phyloP scores from a whole-genome alignment of 2,888 invertebrate genomes.

The Sinohyriopsis cumingii region DNA sequence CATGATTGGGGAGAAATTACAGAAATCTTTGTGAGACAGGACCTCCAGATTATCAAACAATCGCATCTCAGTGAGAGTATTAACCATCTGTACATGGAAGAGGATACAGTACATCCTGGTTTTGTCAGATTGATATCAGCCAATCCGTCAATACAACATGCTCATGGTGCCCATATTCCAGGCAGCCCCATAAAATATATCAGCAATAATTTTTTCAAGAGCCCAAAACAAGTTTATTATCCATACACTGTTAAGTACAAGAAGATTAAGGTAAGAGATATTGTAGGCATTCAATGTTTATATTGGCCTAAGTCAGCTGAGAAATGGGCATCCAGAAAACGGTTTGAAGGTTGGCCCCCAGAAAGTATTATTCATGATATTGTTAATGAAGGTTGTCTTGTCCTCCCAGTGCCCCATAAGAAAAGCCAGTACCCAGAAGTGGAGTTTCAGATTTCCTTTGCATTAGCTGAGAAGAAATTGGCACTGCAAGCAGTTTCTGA shows the following conservation, averaged over 20 bases:
- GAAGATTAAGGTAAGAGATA: neutral
- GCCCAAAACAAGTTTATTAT: too few relatives aligned
- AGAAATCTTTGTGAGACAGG: too few relatives aligned
- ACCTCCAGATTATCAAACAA: too few relatives aligned
- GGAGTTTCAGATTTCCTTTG: constrained; percentile 40
- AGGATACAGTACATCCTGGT: too few relatives aligned
- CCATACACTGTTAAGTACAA: neutral
- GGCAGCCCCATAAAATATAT: neutral
- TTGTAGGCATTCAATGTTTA: constrained; percentile 7
- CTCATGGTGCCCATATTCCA: neutral
- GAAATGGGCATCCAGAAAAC: constrained; percentile 27
- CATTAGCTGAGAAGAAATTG: constrained; percentile 26
- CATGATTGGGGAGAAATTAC: too few relatives aligned
- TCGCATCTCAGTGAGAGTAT: too few relatives aligned
- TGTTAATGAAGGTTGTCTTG: constrained; percentile 21
- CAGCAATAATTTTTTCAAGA: neutral
- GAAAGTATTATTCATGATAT: constrained; percentile 15
- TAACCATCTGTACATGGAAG: too few relatives aligned
- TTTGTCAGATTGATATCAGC: too few relatives aligned
- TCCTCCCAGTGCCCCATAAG: constrained; percentile 25
- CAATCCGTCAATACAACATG: too few relatives aligned
- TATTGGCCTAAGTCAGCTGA: constrained; percentile 26
- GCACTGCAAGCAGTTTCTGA: constrained; percentile 23
- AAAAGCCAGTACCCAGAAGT: constrained; percentile 16
- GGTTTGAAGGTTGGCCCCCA: constrained; percentile 26